phyloP scores from a whole-genome alignment of 2,888 invertebrate species.

The Himalopsyche japonica region DNA sequence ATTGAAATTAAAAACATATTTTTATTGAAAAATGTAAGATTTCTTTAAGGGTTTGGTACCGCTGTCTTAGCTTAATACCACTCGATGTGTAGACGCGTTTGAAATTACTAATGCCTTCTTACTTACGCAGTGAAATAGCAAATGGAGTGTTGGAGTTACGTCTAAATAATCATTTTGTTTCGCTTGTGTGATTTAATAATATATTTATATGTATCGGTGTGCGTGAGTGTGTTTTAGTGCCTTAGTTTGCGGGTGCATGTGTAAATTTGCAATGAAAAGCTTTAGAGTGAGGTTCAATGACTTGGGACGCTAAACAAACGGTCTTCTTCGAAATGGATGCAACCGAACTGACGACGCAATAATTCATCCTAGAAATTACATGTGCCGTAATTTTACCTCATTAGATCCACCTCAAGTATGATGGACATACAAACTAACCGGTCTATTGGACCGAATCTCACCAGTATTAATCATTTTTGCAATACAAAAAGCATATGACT shows the following conservation, averaged over 20 bases:
- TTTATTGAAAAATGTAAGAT: no score
- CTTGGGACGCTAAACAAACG: not conserved
- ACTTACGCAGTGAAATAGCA: not conserved
- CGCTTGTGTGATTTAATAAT: not conserved
- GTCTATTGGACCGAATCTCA: no score
- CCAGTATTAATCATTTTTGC: no score
- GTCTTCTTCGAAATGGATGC: not conserved
- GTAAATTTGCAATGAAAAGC: slow-evolving; percentile 1
- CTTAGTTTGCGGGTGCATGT: not conserved
- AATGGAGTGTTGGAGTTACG: not conserved
- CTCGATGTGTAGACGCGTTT: not conserved
- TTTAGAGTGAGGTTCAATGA: not conserved
- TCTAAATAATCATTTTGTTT: not conserved
- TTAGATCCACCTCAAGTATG: no score
- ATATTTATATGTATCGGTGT: not conserved
- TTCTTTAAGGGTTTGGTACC: not conserved
- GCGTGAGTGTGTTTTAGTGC: not conserved
- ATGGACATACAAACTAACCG: no score
- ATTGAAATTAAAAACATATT: no score
- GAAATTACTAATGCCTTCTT: not conserved
- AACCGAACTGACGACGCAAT: not conserved
- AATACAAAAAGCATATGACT: no score
- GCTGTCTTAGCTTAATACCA: not conserved
- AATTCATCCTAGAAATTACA: not conserved
- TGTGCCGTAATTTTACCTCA: no score